Evolutionary conservation across 2,888 invertebrate species (phyloP), one percentile per base, ranked within the genome.

Genomic region (Helicoverpa assulta): DNA sequence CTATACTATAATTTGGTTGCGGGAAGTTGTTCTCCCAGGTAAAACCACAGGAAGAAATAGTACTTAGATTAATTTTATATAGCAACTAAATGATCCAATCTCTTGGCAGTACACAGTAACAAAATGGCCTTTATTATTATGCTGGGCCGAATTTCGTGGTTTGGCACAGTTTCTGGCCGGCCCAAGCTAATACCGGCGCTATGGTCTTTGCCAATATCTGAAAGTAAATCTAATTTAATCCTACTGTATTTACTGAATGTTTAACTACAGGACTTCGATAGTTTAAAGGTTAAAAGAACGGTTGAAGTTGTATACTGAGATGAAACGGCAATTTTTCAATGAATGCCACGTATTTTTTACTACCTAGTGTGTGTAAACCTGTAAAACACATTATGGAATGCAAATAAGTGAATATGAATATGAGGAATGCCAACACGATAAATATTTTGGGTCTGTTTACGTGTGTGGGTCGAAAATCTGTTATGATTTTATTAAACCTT

Each of bases 161-260:
- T 47, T 70, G 66, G 70, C 65, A 65, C 33, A 47, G 43, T n/a
- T 18, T 26, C n/a, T 12, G n/a, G 37, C 8, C 37, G 19, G 43
- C 47, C 47, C 47, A 50, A 62, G 19, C 19, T 5, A 71, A 21
- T 62, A 54, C 26, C 33, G 19, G 50, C 2, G 26, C 14, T 10
- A n/a, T 14, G 10, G 14, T 21, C 40, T 16, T 10, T 54, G 37
- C 14, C 19, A 71, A 71, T 40, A 55, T 21, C 5, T 12, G 2
- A 55, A 21, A 8, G 40, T 14, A 37, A 18, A 43, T 43, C 43
- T 43, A 16, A 43, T 43, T 43, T 43, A 16, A 43, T 43, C 43
- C 43, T 1, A 16, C 0, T 2, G 16, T 43, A 43, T 43, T 43
- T 43, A 16, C 43, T 43, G 43, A 43, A 16, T 16, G 16, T 43